phyloP scores from a whole-genome alignment of 2,113 vertebrate species.

The Mormyrus iriodes region DNA sequence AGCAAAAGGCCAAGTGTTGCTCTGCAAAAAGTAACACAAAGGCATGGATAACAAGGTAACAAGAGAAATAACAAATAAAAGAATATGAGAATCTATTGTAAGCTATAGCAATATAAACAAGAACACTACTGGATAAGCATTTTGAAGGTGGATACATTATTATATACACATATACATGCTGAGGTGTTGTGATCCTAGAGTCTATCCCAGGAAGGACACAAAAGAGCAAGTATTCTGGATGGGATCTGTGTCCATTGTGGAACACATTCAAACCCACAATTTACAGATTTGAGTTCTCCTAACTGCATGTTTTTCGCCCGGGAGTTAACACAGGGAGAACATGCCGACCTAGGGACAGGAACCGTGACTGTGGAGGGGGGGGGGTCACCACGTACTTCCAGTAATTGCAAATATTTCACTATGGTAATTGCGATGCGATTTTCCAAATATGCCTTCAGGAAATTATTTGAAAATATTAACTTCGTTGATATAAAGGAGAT shows the following conservation, averaged over 20 bases:
- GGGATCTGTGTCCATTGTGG: background rate
- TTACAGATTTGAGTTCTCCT: background rate
- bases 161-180: background rate
- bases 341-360: background rate
- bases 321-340: background rate
- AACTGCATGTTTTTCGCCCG: background rate
- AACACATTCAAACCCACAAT: background rate
- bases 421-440: background rate
- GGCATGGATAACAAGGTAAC: background rate
- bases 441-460: background rate
- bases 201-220: background rate
- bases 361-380: background rate
- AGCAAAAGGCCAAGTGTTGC: background rate
- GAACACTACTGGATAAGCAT: background rate
- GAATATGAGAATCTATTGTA: background rate
- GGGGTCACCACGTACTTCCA: background rate
- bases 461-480: background rate
- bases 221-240: background rate
- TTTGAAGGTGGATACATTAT: background rate
- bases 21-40: too few species aligned
- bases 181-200: background rate
- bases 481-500: background rate
- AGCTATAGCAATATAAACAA: background rate
- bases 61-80: background rate
- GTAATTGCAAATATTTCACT: background rate